Evolutionary conservation across 2,797 vertebrate species (phyloP), one percentile per base, ranked within the genome.

Genomic region (Myotis planiceps): DNA sequence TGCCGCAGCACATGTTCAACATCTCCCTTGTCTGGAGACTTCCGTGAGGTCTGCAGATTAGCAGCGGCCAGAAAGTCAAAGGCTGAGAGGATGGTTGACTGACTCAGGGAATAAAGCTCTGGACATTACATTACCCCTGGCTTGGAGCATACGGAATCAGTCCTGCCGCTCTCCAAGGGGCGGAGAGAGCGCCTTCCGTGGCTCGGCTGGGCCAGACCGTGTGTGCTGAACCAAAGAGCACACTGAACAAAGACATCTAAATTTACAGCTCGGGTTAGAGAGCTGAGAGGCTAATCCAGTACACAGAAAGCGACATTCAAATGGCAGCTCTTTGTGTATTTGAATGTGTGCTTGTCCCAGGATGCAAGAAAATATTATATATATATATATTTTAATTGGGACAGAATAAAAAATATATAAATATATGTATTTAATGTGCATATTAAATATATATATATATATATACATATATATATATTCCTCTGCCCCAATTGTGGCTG

Each of bases 161-260:
- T 97, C 96, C 96, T 97, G 89, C 76, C 82, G 96, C 96, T 96
- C 97, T 98, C 97, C 98, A 96, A 98, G 97, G 97, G 97, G 97
- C 68, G 72, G 97, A 90, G 96, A 97, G 96, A 97, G 97, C 94
- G 96, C 63, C 96, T 97, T 97, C 94, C 94, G 78, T 96, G 87
- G 94, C 96, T 79, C 92, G 9, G 89, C 95, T 94, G 93, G 96
- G 96, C 96, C 93, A 96, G 96, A 63, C 94, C 65, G 79, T 96
- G 97, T 98, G 95, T 98, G 91, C 94, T 97, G 96, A 97, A 96
- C 89, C 97, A 87, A 97, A 98, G 97, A 97, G 84, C 92, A 90
- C 92, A 96, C 51, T 0, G 90, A 98, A 98, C 97, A 98, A 98
- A 98, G 98, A 98, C 97, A 97, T 98, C 98, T 97, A 97, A 98